Evolutionary conservation across 2,888 invertebrate species (phyloP), one percentile per base, ranked within the genome.

Genomic region (Adela reaumurella): DNA sequence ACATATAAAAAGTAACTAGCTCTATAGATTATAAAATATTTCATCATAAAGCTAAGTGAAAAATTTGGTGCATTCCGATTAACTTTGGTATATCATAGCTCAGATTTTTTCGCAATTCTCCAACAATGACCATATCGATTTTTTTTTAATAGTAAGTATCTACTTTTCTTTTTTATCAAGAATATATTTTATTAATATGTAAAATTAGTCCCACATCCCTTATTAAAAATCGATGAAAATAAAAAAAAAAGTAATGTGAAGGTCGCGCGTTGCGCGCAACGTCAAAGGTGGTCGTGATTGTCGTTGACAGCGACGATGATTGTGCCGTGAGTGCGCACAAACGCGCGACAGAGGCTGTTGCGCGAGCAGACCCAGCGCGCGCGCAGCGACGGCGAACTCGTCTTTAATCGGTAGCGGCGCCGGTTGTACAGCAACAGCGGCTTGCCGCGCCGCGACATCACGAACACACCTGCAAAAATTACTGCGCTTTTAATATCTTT

Each of bases 241-340:
- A 24, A 24, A 24, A 24, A 24, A 24, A 24, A 24, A n/a, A n/a
- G n/a, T n/a, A n/a, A n/a, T n/a, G n/a, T n/a, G n/a, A n/a, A n/a
- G n/a, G n/a, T n/a, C n/a, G n/a, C n/a, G n/a, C n/a, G n/a, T n/a
- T 24, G 35, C 3, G 35, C 14, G 35, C 35, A 14, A n/a, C n/a
- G 35, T 35, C 35, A 35, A 14, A 14, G n/a, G 35, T 35, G 35
- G 35, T 35, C 35, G 35, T 35, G 35, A 3, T 35, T 8, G 35
- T 35, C 35, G 35, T 35, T 35, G 35, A 35, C 35, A 14, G 35
- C 35, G n/a, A 79, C 74, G 18, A 79, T 56, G 2, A 55, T 57
- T 54, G 74, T 77, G 18, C 74, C 74, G 4, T 59, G 52, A 0
- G 79, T 79, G 55, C 79, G 78, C 2, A 80, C 62, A 17, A 78